Evolutionary conservation across 2,888 invertebrate species (phyloP).

Genomic region (Onchidella celtica): DNA sequence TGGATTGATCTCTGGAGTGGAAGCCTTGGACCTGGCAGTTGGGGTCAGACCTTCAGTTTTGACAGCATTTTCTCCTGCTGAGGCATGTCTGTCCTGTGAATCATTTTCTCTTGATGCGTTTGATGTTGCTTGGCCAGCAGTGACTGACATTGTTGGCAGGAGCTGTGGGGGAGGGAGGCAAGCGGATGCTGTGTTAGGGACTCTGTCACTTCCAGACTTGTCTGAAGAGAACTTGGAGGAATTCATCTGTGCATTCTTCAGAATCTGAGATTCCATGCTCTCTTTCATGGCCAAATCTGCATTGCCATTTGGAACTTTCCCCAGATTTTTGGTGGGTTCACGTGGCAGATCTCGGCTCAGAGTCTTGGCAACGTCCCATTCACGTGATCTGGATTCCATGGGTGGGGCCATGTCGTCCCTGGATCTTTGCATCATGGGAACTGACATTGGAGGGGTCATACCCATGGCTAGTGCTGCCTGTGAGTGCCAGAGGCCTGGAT

Average conservation of each 20-base stretch:
- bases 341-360: background rate
- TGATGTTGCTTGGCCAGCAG: background rate
- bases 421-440: constrained; percentile 23
- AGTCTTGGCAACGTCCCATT: constrained; percentile 23
- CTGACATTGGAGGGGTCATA: constrained; percentile 36
- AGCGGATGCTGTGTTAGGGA: background rate
- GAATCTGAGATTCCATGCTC: constrained; percentile 6
- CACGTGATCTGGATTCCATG: constrained; percentile 20
- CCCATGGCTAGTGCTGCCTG: constrained; percentile 48
- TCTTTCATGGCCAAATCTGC: background rate
- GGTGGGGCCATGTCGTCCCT: constrained; percentile 9
- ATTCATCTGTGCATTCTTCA: background rate
- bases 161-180: background rate
- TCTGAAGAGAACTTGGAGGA: background rate
- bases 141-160: background rate
- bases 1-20: constrained; percentile 16
- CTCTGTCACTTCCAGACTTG: background rate
- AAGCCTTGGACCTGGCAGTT: constrained; percentile 12
- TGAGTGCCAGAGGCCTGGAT: constrained; percentile 42
- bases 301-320: background rate
- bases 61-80: constrained; percentile 25
- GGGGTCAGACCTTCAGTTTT: constrained; percentile 9
- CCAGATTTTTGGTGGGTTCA: background rate
- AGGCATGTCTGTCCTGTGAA: background rate
- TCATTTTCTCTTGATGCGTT: background rate